Percentiles rank a stretch among this genome's conserved stretches.
Evolutionary conservation across 2,797 vertebrate species (phyloP).

Genomic region (Macropodus opercularis): DNA sequence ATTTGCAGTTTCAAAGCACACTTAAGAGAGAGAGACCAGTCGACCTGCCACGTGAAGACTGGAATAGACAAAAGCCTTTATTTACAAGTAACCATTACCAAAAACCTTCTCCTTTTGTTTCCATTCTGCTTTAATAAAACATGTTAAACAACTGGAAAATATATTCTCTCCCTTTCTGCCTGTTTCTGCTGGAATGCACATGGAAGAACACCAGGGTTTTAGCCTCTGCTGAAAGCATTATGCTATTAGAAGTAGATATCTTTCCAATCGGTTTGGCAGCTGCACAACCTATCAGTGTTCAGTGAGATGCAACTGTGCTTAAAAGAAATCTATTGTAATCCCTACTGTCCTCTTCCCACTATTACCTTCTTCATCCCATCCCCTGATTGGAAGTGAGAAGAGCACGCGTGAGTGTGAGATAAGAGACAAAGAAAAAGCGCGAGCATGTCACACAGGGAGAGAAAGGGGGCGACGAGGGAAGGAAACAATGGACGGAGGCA

Average conservation of each 20-base stretch:
- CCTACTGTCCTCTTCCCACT: constrained; percentile 65
- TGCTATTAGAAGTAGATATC: constrained; percentile 77
- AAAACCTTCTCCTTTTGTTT: constrained; percentile 32
- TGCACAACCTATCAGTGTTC: constrained; percentile 72
- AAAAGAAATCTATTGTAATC: constrained; percentile 78
- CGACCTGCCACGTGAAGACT: constrained; percentile 74
- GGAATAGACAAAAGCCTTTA: constrained; percentile 52
- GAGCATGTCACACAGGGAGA: constrained; percentile 48
- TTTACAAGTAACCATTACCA: constrained; percentile 60
- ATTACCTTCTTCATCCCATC: constrained; percentile 72
- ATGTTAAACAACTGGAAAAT: constrained; percentile 54
- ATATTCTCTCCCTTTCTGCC: constrained; percentile 31
- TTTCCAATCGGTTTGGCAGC: constrained; percentile 74
- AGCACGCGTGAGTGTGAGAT: constrained; percentile 42
- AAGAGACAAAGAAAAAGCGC: constrained; percentile 64
- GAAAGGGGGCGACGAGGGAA: constrained; percentile 21
- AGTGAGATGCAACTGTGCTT: constrained; percentile 75
- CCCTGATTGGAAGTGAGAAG: constrained; percentile 69
- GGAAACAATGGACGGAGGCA: constrained; percentile 48
- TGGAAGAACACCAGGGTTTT: constrained; percentile 50
- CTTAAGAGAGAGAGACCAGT: constrained; percentile 45
- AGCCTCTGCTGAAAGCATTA: constrained; percentile 71
- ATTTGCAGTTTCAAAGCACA: constrained; percentile 32
- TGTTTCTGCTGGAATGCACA: constrained; percentile 44
- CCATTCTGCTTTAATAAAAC: constrained; percentile 49